Evolutionary conservation across 2,113 vertebrate species (phyloP).

Genomic region (Falco punctatus): DNA sequence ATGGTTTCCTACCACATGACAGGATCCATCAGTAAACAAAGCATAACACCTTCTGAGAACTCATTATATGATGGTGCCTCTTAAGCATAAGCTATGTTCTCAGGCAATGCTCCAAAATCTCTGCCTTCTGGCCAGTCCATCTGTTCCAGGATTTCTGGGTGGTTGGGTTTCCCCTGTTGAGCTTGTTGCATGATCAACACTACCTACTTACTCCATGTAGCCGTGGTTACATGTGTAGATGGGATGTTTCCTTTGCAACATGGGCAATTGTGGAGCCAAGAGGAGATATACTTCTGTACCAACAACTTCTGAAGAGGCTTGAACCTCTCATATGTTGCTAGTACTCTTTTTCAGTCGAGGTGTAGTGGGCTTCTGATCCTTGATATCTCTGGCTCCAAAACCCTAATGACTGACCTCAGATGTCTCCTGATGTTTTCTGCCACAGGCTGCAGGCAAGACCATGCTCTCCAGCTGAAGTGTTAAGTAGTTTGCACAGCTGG

Average conservation of each 20-base stretch:
- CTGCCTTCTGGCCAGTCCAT: neutral
- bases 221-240: neutral
- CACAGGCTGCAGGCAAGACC: too few species aligned
- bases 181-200: neutral
- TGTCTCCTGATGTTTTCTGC: too few species aligned
- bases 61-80: too few species aligned
- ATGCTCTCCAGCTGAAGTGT: too few species aligned
- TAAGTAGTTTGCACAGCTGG: too few species aligned
- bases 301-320: neutral
- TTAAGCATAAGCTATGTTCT: too few species aligned
- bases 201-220: neutral
- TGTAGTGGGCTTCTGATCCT: neutral
- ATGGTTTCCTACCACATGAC: too few species aligned
- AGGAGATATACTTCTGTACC: neutral
- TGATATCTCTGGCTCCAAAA: neutral
- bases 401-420: neutral
- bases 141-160: neutral
- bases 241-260: neutral
- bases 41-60: too few species aligned
- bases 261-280: neutral
- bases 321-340: neutral
- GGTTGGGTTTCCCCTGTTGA: neutral
- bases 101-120: neutral
- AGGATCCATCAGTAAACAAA: too few species aligned
- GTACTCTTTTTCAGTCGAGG: neutral